These are phyloP conservation scores for Labeo calbasu DNA, from an alignment of 2,797 vertebrate species.

Conservation along the genomic window DNA sequence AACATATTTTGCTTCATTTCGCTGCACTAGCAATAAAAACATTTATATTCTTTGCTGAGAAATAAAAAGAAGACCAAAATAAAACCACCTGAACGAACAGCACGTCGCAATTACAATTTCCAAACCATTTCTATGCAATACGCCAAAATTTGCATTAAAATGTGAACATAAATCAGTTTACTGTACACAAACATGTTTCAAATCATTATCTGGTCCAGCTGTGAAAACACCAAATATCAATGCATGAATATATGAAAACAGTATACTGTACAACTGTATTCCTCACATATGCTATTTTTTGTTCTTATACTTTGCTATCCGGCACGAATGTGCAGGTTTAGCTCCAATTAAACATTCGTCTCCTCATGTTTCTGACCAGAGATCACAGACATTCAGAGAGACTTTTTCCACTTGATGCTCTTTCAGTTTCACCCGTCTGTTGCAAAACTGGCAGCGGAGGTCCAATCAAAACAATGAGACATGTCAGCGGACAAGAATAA, in stretches of 20 bases:
- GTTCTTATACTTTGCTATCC: background rate
- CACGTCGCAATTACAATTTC: background rate
- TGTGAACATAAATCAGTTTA: background rate
- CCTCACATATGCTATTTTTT: background rate
- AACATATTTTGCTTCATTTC: background rate
- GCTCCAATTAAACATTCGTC: slow-evolving; percentile 50
- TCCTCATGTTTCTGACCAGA: slow-evolving; percentile 45
- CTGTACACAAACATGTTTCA: background rate
- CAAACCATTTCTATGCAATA: background rate
- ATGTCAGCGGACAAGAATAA: slow-evolving; percentile 61
- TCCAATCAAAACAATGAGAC: slow-evolving; percentile 59
- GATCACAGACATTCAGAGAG: slow-evolving; percentile 45
- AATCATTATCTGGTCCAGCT: background rate
- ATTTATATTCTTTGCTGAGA: background rate
- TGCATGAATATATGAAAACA: background rate
- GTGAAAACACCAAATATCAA: background rate
- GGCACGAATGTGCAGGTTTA: slow-evolving; percentile 24
- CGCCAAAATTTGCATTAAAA: background rate
- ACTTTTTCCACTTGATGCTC: slow-evolving; percentile 29
- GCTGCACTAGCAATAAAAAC: background rate
- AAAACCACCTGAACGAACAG: background rate
- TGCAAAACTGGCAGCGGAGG: slow-evolving; percentile 32
- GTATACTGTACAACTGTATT: background rate
- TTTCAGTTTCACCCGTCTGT: slow-evolving; percentile 51
- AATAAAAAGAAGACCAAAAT: background rate